Base-by-base conservation (phyloP, 2,797 vertebrate species). In the Periophthalmus magnuspinnatus region DNA sequence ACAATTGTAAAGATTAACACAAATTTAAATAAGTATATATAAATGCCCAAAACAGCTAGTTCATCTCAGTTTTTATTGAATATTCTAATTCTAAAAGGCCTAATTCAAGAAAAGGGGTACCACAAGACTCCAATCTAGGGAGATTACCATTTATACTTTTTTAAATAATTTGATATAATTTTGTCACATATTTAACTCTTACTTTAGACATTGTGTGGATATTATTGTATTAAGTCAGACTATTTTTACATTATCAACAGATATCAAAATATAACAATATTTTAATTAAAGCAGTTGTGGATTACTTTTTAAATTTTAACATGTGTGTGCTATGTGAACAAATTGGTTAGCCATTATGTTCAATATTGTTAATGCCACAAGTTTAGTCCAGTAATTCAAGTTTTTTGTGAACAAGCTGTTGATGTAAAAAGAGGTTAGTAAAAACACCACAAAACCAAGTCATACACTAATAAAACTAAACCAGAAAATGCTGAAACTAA, bases 401-500 rank as follows among this genome's bases (percentile, higher is more conserved):
- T n/a, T 8, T n/a, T 52, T 8, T 13, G 16, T 48, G 28, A 28
- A 33, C 41, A 65, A 68, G 68, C 47, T 38, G 50, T 62, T 70
- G 67, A 71, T 19, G 65, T 16, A 38, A 14, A 36, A 69, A 52
- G 41, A 24, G 62, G 47, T 36, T 55, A 67, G 13, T 57, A 19
- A 21, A 32, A 74, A 66, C 58, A 78, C 77, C 62, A 85, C 41
- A 76, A 24, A 8, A 47, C 17, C 54, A 73, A 67, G 70, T 63
- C 61, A 50, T 72, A 52, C 61, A 32, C 63, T 19, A 33, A 74
- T 65, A n/a, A 24, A 24, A 77, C 45, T 48, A 41, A 72, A 69
- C 36, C 68, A 57, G 45, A 72, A 65, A 50, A 78, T 50, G 38
- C 32, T 50, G 47, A 5, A 45, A 70, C 4, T 11, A 52, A 47